These are phyloP conservation scores for Ptychadena robeensis DNA, from an alignment of 2,797 vertebrate genomes.

Conservation along the genomic window DNA sequence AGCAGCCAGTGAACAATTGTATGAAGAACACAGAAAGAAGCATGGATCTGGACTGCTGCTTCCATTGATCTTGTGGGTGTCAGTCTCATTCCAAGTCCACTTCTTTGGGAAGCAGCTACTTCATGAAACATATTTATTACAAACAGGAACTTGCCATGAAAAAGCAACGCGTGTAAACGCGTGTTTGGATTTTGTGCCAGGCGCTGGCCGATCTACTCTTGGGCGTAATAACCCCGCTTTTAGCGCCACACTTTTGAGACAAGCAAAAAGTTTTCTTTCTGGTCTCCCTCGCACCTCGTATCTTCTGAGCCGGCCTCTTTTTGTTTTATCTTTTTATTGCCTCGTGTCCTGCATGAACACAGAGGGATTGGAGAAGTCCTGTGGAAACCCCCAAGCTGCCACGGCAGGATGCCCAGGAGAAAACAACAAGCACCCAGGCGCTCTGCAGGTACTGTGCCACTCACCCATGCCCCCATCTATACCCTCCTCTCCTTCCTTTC, in stretches of 20 bases:
- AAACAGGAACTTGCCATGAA: constrained; percentile 71
- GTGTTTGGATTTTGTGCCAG: constrained; percentile 66
- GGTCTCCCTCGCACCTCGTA: constrained; percentile 54
- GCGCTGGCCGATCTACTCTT: constrained; percentile 61
- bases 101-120: constrained; percentile 42
- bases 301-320: constrained; percentile 57
- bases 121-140: constrained; percentile 56
- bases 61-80: constrained; percentile 66
- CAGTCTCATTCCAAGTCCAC: constrained; percentile 62
- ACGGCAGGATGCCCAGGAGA: constrained; percentile 89
- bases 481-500: constrained; percentile 59
- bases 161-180: constrained; percentile 78
- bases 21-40: constrained; percentile 64
- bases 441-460: constrained; percentile 85
- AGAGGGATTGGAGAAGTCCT: constrained; percentile 76
- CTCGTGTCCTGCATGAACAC: constrained; percentile 83
- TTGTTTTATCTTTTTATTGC: constrained; percentile 58
- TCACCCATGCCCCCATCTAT: constrained; percentile 57
- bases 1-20: constrained; percentile 56
- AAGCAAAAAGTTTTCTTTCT: constrained; percentile 64
- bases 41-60: constrained; percentile 72
- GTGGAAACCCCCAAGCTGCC: constrained; percentile 85
- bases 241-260: constrained; percentile 62
- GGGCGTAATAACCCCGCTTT: constrained; percentile 65
- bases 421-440: constrained; percentile 97